These are phyloP conservation scores for Pseudococcus viburni DNA, from an alignment of 2,888 invertebrate species.

Conservation along the genomic window DNA sequence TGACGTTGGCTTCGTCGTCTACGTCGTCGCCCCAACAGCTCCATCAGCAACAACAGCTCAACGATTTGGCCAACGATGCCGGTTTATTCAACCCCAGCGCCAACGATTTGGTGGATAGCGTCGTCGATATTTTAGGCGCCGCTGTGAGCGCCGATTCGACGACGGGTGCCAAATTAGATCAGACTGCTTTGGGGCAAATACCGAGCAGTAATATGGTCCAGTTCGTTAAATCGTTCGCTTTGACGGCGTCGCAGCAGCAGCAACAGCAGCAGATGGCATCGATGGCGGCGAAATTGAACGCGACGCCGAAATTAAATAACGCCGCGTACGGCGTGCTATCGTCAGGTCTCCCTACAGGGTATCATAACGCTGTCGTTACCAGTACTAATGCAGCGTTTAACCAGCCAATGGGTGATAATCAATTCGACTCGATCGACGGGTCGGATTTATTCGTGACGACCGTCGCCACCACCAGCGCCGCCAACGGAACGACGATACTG, in stretches of 20 bases:
- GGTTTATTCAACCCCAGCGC: background rate
- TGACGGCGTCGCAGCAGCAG: conserved; percentile 20
- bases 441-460: conserved; percentile 20
- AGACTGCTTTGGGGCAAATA: background rate
- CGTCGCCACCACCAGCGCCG: background rate
- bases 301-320: background rate
- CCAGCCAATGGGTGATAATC: background rate
- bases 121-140: background rate
- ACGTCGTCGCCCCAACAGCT: background rate
- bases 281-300: conserved; percentile 24
- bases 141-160: conserved; percentile 18
- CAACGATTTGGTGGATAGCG: background rate
- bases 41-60: conserved; percentile 3
- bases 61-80: background rate
- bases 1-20: background rate
- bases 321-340: background rate
- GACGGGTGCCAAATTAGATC: background rate
- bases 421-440: conserved; percentile 23
- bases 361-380: conserved; percentile 64
- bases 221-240: conserved; percentile 57
- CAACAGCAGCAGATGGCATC: conserved; percentile 7
- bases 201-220: conserved; percentile 30
- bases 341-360: conserved; percentile 17
- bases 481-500: background rate
- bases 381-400: conserved; percentile 54